A percentile compares a stretch with the other conserved stretches of the same genome.
Evolutionary conservation across 2,797 vertebrate genomes (phyloP).

Genomic region (Ambastaia sidthimunki): DNA sequence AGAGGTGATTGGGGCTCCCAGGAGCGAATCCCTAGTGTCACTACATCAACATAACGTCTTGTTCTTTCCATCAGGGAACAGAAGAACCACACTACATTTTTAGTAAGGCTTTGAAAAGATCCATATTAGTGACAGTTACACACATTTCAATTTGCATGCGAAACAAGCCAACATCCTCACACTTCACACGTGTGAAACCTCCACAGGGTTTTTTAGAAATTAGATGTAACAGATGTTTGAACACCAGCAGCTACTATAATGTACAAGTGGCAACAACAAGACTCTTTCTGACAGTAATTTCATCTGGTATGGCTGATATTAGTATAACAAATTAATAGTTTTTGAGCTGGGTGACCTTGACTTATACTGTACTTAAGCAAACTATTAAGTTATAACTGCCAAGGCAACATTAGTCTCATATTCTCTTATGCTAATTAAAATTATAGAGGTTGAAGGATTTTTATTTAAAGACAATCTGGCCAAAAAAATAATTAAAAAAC

Average conservation of each 20-base stretch:
- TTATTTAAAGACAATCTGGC: too few relatives aligned
- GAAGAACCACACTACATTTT: background rate
- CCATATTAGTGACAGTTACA: background rate
- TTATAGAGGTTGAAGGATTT: background rate
- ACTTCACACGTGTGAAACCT: constrained; percentile 13
- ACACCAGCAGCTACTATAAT: background rate
- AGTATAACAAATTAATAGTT: background rate
- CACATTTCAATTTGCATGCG: constrained; percentile 4
- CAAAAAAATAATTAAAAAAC: background rate
- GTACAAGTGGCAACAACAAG: constrained; percentile 6
- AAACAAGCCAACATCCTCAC: constrained; percentile 6
- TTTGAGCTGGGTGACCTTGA: background rate
- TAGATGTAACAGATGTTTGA: constrained; percentile 18
- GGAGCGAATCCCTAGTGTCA: too few relatives aligned
- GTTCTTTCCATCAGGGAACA: background rate
- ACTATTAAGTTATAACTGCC: background rate
- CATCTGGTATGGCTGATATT: background rate
- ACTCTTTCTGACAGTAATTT: constrained; percentile 2
- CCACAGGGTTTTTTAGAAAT: constrained; percentile 14
- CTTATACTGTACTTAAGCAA: background rate
- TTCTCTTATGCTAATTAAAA: too few relatives aligned
- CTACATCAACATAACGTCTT: too few relatives aligned
- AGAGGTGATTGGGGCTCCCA: too few relatives aligned
- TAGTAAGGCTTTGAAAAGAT: background rate
- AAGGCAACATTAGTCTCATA: background rate